Evolutionary conservation across 1,140 invertebrate genomes (phyloP), one percentile per base, ranked within the genome.

Genomic region (Scaptomyza pallida): DNA sequence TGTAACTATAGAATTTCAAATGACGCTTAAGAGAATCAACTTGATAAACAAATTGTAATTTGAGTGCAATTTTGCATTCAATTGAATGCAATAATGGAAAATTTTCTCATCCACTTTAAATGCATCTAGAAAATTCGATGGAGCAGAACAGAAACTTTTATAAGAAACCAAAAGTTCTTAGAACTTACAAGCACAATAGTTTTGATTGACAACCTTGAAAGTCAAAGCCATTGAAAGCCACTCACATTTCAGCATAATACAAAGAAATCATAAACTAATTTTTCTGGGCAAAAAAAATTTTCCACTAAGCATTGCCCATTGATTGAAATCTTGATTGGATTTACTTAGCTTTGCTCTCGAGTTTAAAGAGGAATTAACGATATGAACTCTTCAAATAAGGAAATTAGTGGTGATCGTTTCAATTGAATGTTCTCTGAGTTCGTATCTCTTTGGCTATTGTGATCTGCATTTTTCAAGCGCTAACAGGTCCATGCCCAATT

Each of bases 61-160:
- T 57, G 77, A 81, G 77, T 59, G 45, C 51, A 41, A 40, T 62
- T n/a, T 60, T 51, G 60, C 35, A 47, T 44, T 76, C 69, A 85
- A 85, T 85, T 85, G 80, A 16, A 47, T 59, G 51, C 64, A 73
- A 73, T 63, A 68, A 54, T 70, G 81, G 80, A 85, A 86, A 86
- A 77, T 86, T 81, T 76, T 43, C 26, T 60, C 40, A n/a, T 35
- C 57, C 37, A 35, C 35, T 19, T 15, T 15, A 51, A 1, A 15
- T 44, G 50, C 33, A 54, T 61, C 62, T 76, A 52, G 78, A 79
- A 75, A 56, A 67, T 72, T 75, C 71, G 23, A 40, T 35, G 30
- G 5, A 74, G 71, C 52, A 19, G n/a, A 35, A n/a, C n/a, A n/a
- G n/a, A 41, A 26, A 26, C 8, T 64, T 43, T 37, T 3, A 55